Conservation (phyloP, 2,888 invertebrate species). For the Tuberolachnus salignus region DNA sequence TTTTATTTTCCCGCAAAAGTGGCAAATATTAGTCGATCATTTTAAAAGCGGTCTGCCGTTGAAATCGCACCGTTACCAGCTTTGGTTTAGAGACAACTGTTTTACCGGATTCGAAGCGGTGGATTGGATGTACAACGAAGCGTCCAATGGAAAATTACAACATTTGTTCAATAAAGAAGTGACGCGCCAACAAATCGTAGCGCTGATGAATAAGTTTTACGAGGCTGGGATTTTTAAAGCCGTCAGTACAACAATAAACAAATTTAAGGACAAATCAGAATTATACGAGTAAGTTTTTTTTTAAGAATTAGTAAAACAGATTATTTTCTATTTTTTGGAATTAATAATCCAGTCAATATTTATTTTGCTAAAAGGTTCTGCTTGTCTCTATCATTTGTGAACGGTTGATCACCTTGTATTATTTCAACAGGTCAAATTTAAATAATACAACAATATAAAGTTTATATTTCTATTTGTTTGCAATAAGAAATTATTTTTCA, state of each 20-base stretch:
- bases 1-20: not conserved
- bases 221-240: slow-evolving; percentile 48
- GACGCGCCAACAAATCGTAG: slow-evolving; percentile 43
- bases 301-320: too few relatives aligned
- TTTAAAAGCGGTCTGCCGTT: slow-evolving; percentile 39
- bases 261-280: slow-evolving; percentile 45
- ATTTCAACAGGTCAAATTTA: too few relatives aligned
- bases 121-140: slow-evolving; percentile 48
- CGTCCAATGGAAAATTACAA: slow-evolving; percentile 29
- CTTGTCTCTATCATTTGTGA: too few relatives aligned
- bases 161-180: slow-evolving; percentile 48
- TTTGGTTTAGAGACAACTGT: slow-evolving; percentile 51
- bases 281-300: slow-evolving; percentile 30
- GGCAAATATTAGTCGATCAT: slow-evolving; percentile 44
- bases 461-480: too few relatives aligned
- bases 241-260: slow-evolving; percentile 28
- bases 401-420: too few relatives aligned
- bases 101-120: slow-evolving; percentile 43
- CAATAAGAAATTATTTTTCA: too few relatives aligned
- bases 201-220: slow-evolving; percentile 42
- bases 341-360: too few relatives aligned
- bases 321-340: too few relatives aligned
- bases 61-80: slow-evolving; percentile 37
- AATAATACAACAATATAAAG: too few relatives aligned
- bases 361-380: too few relatives aligned